Conservation (phyloP, 2,113 vertebrate genomes). For the Panthera tigris region DNA sequence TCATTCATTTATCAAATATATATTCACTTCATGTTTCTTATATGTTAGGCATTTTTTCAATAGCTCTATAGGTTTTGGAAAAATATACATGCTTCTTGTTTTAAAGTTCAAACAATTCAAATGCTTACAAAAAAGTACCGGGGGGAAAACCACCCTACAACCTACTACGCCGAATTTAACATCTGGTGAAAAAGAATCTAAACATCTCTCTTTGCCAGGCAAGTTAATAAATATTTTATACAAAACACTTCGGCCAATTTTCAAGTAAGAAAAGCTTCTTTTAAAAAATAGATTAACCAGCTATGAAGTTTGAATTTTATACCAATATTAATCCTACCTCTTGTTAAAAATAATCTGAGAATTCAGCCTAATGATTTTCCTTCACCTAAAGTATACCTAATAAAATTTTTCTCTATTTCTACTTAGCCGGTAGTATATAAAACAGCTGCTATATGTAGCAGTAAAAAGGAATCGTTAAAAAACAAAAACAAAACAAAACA, state of each 20-base stretch:
- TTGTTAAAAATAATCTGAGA: conserved; percentile 56
- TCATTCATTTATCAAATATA: conserved; percentile 21
- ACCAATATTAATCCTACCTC: not conserved
- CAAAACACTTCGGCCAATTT: conserved; percentile 30
- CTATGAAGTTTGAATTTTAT: not conserved
- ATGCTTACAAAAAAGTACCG: not conserved
- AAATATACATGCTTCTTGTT: not conserved
- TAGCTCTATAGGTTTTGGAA: not conserved
- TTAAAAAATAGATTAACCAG: not conserved
- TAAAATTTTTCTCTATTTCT: conserved; percentile 53
- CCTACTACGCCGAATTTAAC: not conserved
- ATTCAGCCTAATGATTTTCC: conserved; percentile 15
- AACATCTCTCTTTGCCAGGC: not conserved
- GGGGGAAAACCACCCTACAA: not conserved
- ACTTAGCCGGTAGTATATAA: not conserved
- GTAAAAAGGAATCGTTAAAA: not conserved
- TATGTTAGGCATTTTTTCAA: not conserved
- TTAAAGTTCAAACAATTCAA: conserved; percentile 50
- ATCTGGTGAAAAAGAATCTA: not conserved
- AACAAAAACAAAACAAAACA: not conserved
- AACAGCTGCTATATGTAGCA: not conserved
- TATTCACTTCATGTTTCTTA: not conserved
- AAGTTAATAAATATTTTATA: conserved; percentile 23
- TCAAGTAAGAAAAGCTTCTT: not conserved
- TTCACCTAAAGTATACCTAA: conserved; percentile 49